Evolutionary conservation across 1,140 invertebrate species (phyloP), one percentile per base, ranked within the genome.

Genomic region (Nomia melanderi): DNA sequence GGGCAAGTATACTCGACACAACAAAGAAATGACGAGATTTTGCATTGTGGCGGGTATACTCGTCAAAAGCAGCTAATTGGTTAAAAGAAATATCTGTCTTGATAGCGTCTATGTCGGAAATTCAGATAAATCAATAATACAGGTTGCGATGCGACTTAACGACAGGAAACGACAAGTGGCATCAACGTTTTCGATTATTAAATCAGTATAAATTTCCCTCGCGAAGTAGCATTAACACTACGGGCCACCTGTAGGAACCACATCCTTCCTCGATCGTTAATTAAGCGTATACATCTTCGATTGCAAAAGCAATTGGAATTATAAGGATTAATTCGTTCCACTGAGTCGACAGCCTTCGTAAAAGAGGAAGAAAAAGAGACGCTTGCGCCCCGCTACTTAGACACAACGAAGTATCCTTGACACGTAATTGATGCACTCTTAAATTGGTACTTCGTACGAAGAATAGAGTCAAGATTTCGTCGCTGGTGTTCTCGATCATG

Each of bases 241-340:
- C 29, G 56, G 25, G 60, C 71, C 36, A 36, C 64, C 33, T 11
- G 33, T 29, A 47, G 29, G 50, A 82, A 83, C 53, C 47, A 54
- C 80, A 82, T 73, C 59, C 76, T 82, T 79, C 63, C 76, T 65
- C 36, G 36, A 31, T 54, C 50, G 65, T 53, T 82, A 86, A 87
- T 87, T 79, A 80, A 44, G 33, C 47, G 23, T 54, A 60, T 64
- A 69, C 77, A 73, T 67, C 54, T 60, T 77, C 71, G 72, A 79
- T 78, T 79, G 78, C 47, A 47, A 33, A 67, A 80, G 57, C 67
- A 53, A 41, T 64, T 56, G 57, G 70, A 83, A 83, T 83, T 78
- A 82, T 78, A 82, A 59, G 78, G 74, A 85, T 83, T 77, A 69
- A 76, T 60, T 56, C 75, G 79, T 84, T 86, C 78, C 82, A 78